Percentiles rank a stretch among this genome's conserved stretches.
Conservation (phyloP, 2,113 vertebrate genomes). For the Lepisosteus oculatus region DNA sequence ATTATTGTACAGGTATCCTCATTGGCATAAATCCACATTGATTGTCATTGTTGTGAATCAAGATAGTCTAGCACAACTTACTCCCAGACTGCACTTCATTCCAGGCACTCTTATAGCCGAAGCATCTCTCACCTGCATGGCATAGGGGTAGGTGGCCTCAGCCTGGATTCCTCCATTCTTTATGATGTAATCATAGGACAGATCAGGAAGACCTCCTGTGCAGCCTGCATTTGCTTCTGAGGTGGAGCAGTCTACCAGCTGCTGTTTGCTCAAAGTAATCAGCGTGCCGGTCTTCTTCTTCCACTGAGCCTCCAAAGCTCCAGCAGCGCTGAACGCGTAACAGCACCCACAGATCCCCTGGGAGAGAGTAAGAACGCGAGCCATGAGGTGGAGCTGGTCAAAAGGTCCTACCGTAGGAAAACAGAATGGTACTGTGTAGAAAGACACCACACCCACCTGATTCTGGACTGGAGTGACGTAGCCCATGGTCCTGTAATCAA, state of each 20-base stretch:
- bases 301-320: slow-evolving; percentile 24
- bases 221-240: slow-evolving; percentile 18
- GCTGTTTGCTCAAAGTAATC: slow-evolving; percentile 24
- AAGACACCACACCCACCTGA: slow-evolving; percentile 1
- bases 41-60: too few species aligned
- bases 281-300: slow-evolving; percentile 22
- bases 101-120: too few species aligned
- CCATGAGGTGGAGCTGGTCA: background rate
- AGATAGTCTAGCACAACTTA: too few species aligned
- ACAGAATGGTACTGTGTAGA: background rate
- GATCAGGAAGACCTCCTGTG: slow-evolving; percentile 12
- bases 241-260: slow-evolving; percentile 24
- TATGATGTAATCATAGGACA: slow-evolving; percentile 24
- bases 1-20: too few species aligned
- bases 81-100: too few species aligned
- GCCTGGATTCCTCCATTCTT: slow-evolving; percentile 24
- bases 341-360: slow-evolving; percentile 21
- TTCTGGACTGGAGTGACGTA: slow-evolving; percentile 18
- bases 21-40: too few species aligned
- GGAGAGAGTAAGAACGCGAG: background rate
- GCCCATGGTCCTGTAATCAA: slow-evolving; percentile 18
- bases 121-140: slow-evolving; percentile 2
- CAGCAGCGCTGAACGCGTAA: slow-evolving; percentile 26
- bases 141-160: slow-evolving; percentile 28
- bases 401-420: background rate